These are phyloP conservation scores for Malachius bipustulatus DNA, from an alignment of 2,888 invertebrate species.

Conservation along the genomic window DNA sequence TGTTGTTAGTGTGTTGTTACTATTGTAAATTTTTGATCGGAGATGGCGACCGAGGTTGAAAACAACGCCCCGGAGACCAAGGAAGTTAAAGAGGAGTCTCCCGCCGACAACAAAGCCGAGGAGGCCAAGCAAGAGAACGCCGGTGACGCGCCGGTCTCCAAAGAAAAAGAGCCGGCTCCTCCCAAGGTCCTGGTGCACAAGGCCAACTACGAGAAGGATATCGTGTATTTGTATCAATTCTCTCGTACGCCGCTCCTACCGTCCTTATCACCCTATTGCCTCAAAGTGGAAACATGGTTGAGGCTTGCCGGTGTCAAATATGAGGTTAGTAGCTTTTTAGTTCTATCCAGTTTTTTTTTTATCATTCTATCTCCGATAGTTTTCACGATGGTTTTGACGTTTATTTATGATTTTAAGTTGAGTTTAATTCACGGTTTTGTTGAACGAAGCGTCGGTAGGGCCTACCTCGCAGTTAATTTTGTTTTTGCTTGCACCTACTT, in stretches of 20 bases:
- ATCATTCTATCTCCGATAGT: background rate
- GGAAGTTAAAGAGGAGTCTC: conserved; percentile 40
- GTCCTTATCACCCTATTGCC: conserved; percentile 82
- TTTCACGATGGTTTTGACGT: background rate
- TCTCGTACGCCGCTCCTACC: conserved; percentile 81
- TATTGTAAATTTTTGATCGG: conserved; percentile 22
- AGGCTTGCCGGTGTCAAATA: conserved; percentile 84
- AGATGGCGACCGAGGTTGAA: conserved; percentile 68
- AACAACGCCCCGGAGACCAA: conserved; percentile 50
- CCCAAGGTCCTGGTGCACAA: conserved; percentile 78
- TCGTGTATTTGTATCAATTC: conserved; percentile 90
- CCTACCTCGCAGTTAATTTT: too few relatives aligned
- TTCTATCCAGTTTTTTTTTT: conserved; percentile 6
- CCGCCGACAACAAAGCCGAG: conserved; percentile 38
- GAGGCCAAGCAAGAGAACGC: conserved; percentile 36
- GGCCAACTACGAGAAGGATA: conserved; percentile 79
- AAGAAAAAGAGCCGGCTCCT: conserved; percentile 51
- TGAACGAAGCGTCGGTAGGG: too few relatives aligned
- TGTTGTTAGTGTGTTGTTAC: too few relatives aligned
- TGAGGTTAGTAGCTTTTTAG: conserved; percentile 88
- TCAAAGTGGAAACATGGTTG: conserved; percentile 94
- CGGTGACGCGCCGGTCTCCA: conserved; percentile 38
- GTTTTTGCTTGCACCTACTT: too few relatives aligned
- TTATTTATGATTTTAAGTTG: background rate
- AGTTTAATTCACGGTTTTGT: conserved; percentile 4